Conservation (phyloP, 2,797 vertebrate species). For the Oreonectes daqikongensis region DNA sequence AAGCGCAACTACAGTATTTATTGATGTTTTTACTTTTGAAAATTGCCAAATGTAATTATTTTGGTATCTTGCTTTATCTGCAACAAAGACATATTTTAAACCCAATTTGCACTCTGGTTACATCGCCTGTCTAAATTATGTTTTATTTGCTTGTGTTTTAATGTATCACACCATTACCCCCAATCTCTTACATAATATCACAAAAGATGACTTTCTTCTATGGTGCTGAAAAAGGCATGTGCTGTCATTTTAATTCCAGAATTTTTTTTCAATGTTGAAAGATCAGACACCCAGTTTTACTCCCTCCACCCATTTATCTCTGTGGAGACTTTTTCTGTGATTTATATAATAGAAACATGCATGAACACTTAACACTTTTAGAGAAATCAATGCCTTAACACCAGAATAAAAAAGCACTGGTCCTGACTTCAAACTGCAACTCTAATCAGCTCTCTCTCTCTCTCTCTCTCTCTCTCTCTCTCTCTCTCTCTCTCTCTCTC, state of each 20-base stretch:
- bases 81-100: too few relatives aligned
- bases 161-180: not conserved
- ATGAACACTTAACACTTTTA: conserved; percentile 25
- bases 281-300: conserved; percentile 7
- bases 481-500: too few relatives aligned
- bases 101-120: too few relatives aligned
- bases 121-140: not conserved
- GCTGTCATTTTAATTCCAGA: conserved; percentile 14
- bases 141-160: conserved; percentile 5
- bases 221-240: not conserved
- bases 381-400: conserved; percentile 36
- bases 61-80: too few relatives aligned
- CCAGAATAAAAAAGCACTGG: conserved; percentile 30
- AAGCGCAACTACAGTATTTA: too few relatives aligned
- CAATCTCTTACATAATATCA: not conserved
- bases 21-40: too few relatives aligned
- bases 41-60: too few relatives aligned
- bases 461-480: too few relatives aligned
- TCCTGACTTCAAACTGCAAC: conserved; percentile 47
- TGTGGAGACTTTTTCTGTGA: conserved; percentile 8
- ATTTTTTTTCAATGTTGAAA: too few relatives aligned
- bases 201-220: not conserved
- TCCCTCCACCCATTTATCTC: not conserved
- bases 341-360: conserved; percentile 23
- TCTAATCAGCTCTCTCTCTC: too few relatives aligned